A percentile compares a stretch with the other conserved stretches of the same genome.
These are phyloP conservation scores for Cercopithecus mona DNA, from an alignment of 2,113 vertebrate species.

Conservation along the genomic window DNA sequence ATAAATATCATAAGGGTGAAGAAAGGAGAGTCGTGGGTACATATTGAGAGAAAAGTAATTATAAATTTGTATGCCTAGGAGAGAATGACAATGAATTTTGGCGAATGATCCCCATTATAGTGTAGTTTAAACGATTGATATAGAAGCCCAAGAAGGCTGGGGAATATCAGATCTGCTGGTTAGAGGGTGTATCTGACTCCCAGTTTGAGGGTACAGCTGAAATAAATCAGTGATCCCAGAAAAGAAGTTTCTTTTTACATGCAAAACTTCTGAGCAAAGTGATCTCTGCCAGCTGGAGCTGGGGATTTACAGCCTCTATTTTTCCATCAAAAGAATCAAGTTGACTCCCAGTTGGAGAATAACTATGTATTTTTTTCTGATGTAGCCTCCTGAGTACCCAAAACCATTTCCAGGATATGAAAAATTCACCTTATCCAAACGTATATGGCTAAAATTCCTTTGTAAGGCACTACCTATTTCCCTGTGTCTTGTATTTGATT, in stretches of 20 bases:
- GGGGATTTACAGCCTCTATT: background rate
- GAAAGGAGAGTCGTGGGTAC: background rate
- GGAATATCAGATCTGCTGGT: background rate
- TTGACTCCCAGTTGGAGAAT: background rate
- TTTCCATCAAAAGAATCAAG: background rate
- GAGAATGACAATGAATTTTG: background rate
- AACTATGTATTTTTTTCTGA: background rate
- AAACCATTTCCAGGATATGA: constrained; percentile 1
- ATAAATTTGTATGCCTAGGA: background rate
- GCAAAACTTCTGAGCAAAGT: constrained; percentile 32
- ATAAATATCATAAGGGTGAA: background rate
- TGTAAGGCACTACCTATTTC: background rate
- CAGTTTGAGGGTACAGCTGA: background rate
- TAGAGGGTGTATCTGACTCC: background rate
- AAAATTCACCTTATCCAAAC: background rate
- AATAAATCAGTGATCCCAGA: constrained; percentile 13
- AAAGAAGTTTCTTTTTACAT: constrained; percentile 17
- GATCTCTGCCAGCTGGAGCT: background rate
- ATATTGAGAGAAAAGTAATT: background rate
- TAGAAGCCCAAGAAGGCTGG: background rate
- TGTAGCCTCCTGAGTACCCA: background rate
- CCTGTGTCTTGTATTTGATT: background rate
- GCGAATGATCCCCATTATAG: background rate
- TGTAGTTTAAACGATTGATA: background rate
- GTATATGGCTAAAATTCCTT: background rate